Percentiles rank a stretch among this genome's conserved stretches.
These are phyloP conservation scores for Eupithecia pulchellata DNA, from an alignment of 2,888 invertebrate species.

Conservation along the genomic window DNA sequence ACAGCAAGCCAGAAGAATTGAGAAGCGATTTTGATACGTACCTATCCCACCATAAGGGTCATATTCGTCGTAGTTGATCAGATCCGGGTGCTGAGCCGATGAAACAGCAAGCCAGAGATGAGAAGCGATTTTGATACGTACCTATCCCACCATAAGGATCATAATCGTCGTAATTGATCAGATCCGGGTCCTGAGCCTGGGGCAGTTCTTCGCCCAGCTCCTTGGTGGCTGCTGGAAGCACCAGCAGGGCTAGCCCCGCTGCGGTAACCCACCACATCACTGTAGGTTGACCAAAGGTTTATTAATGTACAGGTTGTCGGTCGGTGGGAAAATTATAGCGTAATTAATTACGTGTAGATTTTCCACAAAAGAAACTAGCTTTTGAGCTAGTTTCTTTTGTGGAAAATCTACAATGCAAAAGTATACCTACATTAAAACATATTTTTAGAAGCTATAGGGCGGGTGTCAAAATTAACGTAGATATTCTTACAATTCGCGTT, in stretches of 20 bases:
- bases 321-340: not conserved
- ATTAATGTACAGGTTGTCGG: not conserved
- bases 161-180: slow-evolving; percentile 70
- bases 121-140: not conserved
- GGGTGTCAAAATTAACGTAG: no score
- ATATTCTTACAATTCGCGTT: no score
- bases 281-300: slow-evolving; percentile 29
- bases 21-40: not conserved
- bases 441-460: no score
- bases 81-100: slow-evolving; percentile 65
- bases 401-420: no score
- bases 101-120: no score
- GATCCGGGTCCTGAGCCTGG: slow-evolving; percentile 70
- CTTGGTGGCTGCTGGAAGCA: slow-evolving; percentile 62
- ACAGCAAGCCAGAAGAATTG: no score
- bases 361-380: no score
- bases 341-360: no score
- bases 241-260: slow-evolving; percentile 64
- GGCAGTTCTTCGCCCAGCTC: slow-evolving; percentile 65
- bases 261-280: slow-evolving; percentile 63
- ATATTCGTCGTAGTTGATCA: slow-evolving; percentile 70
- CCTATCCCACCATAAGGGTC: slow-evolving; percentile 51
- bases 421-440: no score
- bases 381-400: no score
- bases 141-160: slow-evolving; percentile 51